phyloP scores from a whole-genome alignment of 2,888 invertebrate genomes.

The Eristalinus aeneus region DNA sequence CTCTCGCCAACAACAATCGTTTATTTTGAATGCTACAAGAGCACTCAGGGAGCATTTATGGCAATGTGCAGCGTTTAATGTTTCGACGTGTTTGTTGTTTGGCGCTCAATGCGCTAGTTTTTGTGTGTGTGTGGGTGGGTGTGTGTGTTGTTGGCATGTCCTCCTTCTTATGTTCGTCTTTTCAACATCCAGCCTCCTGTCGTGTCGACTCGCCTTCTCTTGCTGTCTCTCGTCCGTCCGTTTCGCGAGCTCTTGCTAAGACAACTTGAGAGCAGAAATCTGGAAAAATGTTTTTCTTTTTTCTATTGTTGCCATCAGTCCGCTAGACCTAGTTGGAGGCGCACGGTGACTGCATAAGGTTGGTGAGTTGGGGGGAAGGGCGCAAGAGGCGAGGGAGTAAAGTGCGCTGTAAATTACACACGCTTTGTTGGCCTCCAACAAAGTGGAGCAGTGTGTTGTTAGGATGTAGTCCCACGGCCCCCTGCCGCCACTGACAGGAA shows the following conservation, averaged over 20 bases:
- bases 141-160: constrained; percentile 14
- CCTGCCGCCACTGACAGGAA: neutral
- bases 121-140: neutral
- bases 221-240: neutral
- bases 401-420: constrained; percentile 63
- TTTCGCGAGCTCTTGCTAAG: constrained; percentile 8
- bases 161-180: neutral
- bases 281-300: constrained; percentile 62
- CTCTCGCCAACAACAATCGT: constrained; percentile 60
- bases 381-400: neutral
- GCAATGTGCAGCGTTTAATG: constrained; percentile 67
- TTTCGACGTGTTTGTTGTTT: constrained; percentile 23
- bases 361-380: neutral
- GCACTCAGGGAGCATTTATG: constrained; percentile 67
- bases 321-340: neutral
- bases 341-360: no score
- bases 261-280: constrained; percentile 43
- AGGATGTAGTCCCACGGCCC: neutral
- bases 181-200: neutral
- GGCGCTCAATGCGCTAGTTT: no score
- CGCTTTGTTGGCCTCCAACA: constrained; percentile 26
- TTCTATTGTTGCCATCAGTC: constrained; percentile 48
- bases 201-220: neutral
- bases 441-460: constrained; percentile 5
- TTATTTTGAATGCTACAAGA: constrained; percentile 57